phyloP scores from a whole-genome alignment of 2,797 vertebrate species.

The Varecia variegata region DNA sequence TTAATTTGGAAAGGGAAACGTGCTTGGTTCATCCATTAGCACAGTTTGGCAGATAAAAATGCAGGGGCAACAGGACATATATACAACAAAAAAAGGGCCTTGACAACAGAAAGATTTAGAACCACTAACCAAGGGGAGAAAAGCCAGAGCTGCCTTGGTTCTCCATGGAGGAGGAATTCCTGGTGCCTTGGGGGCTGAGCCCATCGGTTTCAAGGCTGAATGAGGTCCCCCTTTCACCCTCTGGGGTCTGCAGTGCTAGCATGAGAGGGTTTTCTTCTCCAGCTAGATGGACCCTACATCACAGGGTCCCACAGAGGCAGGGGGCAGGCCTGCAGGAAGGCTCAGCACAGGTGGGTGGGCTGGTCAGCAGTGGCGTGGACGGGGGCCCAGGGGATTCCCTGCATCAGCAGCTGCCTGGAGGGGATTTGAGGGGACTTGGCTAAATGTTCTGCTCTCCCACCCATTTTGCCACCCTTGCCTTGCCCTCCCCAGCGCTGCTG shows the following conservation, averaged over 20 bases:
- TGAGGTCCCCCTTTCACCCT: slow-evolving; percentile 68
- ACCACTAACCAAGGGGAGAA: background rate
- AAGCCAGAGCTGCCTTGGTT: background rate
- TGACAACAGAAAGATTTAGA: slow-evolving; percentile 33
- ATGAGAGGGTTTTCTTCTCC: slow-evolving; percentile 72
- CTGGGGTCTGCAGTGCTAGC: slow-evolving; percentile 73
- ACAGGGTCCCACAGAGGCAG: slow-evolving; percentile 44
- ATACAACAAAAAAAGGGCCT: background rate
- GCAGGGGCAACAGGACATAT: background rate
- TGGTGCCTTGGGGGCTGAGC: slow-evolving; percentile 18
- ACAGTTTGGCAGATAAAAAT: slow-evolving; percentile 50
- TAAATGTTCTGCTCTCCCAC: background rate
- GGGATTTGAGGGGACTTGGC: background rate
- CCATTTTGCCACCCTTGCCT: background rate
- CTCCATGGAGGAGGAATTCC: background rate
- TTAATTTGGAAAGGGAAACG: slow-evolving; percentile 61
- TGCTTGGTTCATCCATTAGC: background rate
- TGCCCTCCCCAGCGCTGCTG: background rate
- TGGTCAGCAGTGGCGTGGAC: slow-evolving; percentile 66
- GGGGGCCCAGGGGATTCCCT: slow-evolving; percentile 45
- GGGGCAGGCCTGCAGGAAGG: background rate
- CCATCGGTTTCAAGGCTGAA: slow-evolving; percentile 44
- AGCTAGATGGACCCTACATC: background rate
- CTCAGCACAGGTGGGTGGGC: background rate
- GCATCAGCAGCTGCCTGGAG: slow-evolving; percentile 58